Base-by-base conservation (phyloP, 2,113 vertebrate genomes). In the Scomber colias region DNA sequence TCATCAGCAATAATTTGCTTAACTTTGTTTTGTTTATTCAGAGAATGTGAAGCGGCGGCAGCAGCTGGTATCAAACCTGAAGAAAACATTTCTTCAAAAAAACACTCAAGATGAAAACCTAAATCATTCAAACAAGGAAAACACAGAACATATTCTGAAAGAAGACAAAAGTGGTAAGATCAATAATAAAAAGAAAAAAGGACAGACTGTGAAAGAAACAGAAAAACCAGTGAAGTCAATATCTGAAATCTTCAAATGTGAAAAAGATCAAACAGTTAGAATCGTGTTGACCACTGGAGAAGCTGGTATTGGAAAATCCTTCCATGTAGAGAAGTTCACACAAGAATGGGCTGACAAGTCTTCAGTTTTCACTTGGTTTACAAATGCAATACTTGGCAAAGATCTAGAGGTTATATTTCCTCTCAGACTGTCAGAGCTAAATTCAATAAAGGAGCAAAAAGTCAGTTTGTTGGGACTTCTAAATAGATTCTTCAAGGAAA, bases 101-200 rank as follows among this genome's bases (percentile, higher is more conserved):
- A 7, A 3, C n/a, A 12, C 15, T 70, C n/a, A 55, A 66, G 16
- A 17, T 44, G 71, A 56, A 76, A 1, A 21, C 21, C 21, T 21
- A 21, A 51, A 17, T 68, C 77, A 84, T 76, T 63, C 48, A 3
- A 79, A 84, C 71, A 56, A 76, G 44, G 65, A 27, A 70, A 67
- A 73, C 49, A 89, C 60, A 10, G 79, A 87, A 45, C 87, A 84
- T 45, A 70, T 89, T 15, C 59, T 67, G 16, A 61, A n/a, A 77
- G 27, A 71, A 3, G 3, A 30, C 2, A 19, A 4, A 2, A 45
- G 11, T 17, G 8, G 0, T 44, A 19, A 74, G 2, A 40, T 4
- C 15, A 30, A n/a, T 49, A n/a, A 40, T n/a, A 14, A 61, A 31
- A 45, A 71, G 50, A 65, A 55, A 60, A 14, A 27, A 19, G 50